These are phyloP conservation scores for Bombyx huttoni DNA, from an alignment of 2,888 invertebrate genomes.

Conservation along the genomic window DNA sequence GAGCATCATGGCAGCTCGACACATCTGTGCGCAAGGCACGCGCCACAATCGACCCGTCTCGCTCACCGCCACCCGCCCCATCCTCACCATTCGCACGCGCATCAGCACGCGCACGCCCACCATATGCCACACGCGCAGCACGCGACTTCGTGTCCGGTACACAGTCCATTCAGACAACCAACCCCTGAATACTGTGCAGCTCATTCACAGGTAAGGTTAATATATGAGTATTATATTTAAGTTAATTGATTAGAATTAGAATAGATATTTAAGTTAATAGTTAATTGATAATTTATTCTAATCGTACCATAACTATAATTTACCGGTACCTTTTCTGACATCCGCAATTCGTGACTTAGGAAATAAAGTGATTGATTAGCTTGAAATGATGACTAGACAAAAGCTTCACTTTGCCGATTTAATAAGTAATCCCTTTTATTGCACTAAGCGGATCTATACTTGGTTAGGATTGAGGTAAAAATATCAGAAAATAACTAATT, in stretches of 20 bases:
- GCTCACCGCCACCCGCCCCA: conserved; percentile 42
- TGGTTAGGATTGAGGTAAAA: too few species aligned
- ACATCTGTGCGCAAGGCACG: conserved; percentile 61
- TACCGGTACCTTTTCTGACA: background rate
- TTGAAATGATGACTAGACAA: background rate
- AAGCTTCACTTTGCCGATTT: conserved; percentile 9
- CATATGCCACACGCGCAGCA: conserved; percentile 57
- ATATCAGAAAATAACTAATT: too few species aligned
- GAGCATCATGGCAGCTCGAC: conserved; percentile 63
- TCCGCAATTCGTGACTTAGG: background rate
- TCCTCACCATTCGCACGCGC: conserved; percentile 52
- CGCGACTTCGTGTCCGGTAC: conserved; percentile 77
- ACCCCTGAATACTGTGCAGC: conserved; percentile 65
- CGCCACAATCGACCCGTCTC: conserved; percentile 39
- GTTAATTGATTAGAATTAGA: too few species aligned
- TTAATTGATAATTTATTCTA: too few species aligned
- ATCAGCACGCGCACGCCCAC: conserved; percentile 61
- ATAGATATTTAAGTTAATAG: too few species aligned
- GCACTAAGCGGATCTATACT: background rate
- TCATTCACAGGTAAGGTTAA: conserved; percentile 51
- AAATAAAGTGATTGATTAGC: background rate
- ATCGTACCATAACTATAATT: background rate
- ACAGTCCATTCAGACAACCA: conserved; percentile 80
- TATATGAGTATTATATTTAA: background rate
- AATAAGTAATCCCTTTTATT: conserved; percentile 12